Evolutionary conservation across 2,888 invertebrate genomes (phyloP).

Genomic region (Ashinkailepas kermadecensis): DNA sequence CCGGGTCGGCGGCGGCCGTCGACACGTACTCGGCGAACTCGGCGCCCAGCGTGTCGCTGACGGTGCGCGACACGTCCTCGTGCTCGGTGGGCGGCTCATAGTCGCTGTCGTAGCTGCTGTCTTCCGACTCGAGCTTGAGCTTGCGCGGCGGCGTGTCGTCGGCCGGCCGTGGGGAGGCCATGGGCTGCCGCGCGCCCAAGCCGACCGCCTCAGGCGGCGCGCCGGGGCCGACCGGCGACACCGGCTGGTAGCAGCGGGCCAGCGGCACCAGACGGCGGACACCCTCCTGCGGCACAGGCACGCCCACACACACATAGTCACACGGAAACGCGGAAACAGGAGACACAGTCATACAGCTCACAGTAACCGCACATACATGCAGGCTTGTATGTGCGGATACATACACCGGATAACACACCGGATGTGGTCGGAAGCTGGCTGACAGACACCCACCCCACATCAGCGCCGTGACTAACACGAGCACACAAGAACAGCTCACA

Average conservation of each 20-base stretch:
- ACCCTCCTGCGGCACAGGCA: neutral
- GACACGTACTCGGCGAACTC: constrained; percentile 74
- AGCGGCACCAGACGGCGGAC: constrained; percentile 13
- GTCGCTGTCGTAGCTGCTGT: constrained; percentile 81
- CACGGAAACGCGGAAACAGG: neutral
- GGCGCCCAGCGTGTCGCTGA: constrained; percentile 73
- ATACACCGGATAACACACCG: no score
- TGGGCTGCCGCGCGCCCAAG: neutral
- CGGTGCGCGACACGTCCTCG: constrained; percentile 69
- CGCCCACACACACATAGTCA: neutral
- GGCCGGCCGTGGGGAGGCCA: neutral
- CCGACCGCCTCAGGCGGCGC: no score
- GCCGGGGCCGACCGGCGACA: no score
- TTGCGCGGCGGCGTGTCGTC: constrained; percentile 24
- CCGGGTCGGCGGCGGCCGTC: constrained; percentile 73
- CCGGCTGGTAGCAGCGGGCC: constrained; percentile 12
- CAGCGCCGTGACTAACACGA: no score
- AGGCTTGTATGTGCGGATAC: no score
- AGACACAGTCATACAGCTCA: no score
- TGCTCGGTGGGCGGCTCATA: constrained; percentile 46
- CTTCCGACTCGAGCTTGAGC: constrained; percentile 49
- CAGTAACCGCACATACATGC: no score
- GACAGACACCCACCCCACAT: no score
- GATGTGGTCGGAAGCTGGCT: no score
- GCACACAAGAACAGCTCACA: no score